Percentiles rank a stretch among this genome's conserved stretches.
These are phyloP conservation scores for Syrphus vitripennis DNA, from an alignment of 2,888 invertebrate genomes.

Conservation along the genomic window DNA sequence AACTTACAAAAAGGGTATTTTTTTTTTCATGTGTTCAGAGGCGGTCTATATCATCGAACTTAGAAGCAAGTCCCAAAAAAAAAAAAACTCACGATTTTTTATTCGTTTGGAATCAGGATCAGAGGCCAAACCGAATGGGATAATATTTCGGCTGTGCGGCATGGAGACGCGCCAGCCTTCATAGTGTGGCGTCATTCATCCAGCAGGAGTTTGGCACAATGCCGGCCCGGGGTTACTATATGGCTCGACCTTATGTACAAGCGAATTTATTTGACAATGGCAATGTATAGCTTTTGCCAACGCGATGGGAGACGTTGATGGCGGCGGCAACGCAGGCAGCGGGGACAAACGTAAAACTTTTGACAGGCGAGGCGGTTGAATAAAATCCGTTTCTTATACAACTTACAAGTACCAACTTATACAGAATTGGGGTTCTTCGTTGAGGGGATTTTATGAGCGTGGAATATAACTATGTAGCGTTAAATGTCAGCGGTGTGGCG, in stretches of 20 bases:
- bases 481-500: constrained; percentile 9
- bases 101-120: background rate
- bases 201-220: constrained; percentile 26
- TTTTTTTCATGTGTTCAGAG: background rate
- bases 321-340: background rate
- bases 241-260: constrained; percentile 14
- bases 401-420: background rate
- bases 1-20: constrained; percentile 8
- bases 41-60: background rate
- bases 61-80: background rate
- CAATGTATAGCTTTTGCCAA: background rate
- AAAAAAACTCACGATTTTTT: background rate
- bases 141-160: constrained; percentile 14
- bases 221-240: constrained; percentile 29
- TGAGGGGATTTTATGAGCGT: background rate
- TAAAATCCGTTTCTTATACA: constrained; percentile 20
- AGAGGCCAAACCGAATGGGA: constrained; percentile 16
- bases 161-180: constrained; percentile 6
- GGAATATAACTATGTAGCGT: background rate
- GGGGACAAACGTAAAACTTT: constrained; percentile 19
- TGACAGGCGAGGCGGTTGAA: constrained; percentile 31
- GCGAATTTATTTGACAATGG: constrained; percentile 38
- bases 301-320: background rate
- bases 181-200: constrained; percentile 26
- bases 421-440: background rate